Base-by-base conservation (phyloP, 35 echinoderm and acorn worm genomes). In the Heliocidaris tuberculata region DNA sequence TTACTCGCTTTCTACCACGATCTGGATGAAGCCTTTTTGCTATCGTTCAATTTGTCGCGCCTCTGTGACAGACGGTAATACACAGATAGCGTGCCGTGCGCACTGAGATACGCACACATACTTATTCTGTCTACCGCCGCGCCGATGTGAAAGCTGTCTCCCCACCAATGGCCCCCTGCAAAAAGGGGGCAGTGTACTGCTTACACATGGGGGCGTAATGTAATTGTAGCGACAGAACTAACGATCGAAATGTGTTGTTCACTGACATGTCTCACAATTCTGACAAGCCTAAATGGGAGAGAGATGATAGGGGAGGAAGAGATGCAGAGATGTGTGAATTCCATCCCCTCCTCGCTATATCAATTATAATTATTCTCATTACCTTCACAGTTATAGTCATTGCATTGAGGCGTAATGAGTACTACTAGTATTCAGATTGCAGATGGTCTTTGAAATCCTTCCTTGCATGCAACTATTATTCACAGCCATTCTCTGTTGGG, bases 201-300 rank as follows among this genome's bases (percentile, higher is more conserved):
- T 78, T 78, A 78, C 65, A 78, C 65, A 78, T 78, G 65, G 65
- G 27, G 65, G 65, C 65, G 65, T 78, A 89, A 89, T 89, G 47
- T 48, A 32, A 89, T 48, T 89, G 87, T 89, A 89, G 87, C 31
- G 87, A 48, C 87, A 48, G 87, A 78, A 42, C 47, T 89, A 89
- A 89, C 87, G 87, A 89, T 16, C 31, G 87, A 89, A 48, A 89
- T 89, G 87, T 48, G 87, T 32, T 89, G 87, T 89, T 89, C 47
- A 32, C 30, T 89, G 47, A 89, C 87, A 89, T 89, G 87, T 19
- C 15, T 47, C 87, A 89, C 87, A 48, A 89, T 89, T 89, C 87
- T 89, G 87, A 89, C 87, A 13, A 47, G 47, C 31, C 32, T 48
- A 21, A 87, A 87, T 13, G 86, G 24, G 86, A 78, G 65, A 70